A percentile compares a stretch with the other conserved stretches of the same genome.
These are phyloP conservation scores for Acanthurus tractus DNA, from an alignment of 2,797 vertebrate species.

Conservation along the genomic window DNA sequence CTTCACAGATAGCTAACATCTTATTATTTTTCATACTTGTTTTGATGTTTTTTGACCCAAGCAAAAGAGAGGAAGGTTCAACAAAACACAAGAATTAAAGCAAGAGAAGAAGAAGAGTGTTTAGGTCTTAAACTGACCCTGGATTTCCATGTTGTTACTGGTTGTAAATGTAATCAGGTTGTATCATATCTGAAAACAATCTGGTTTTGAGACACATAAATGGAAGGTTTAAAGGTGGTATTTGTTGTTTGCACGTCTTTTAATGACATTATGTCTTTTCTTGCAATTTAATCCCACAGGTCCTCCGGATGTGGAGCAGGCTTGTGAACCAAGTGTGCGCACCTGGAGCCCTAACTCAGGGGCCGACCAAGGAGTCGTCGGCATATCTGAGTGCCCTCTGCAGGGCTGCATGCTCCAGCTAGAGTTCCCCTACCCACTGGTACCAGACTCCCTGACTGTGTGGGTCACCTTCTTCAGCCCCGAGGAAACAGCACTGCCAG, in stretches of 20 bases:
- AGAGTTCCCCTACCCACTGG: constrained; percentile 90
- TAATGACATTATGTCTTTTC: constrained; percentile 26
- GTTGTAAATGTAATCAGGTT: too few relatives aligned
- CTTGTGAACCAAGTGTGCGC: constrained; percentile 95
- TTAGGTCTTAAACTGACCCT: too few relatives aligned
- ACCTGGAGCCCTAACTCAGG: constrained; percentile 97
- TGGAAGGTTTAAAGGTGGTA: not conserved
- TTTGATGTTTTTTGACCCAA: too few relatives aligned
- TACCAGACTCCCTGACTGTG: constrained; percentile 93
- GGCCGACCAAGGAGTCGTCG: constrained; percentile 85
- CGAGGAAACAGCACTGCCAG: constrained; percentile 92
- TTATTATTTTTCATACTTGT: too few relatives aligned
- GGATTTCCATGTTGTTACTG: too few relatives aligned
- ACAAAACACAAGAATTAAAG: too few relatives aligned
- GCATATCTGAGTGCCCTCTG: constrained; percentile 91
- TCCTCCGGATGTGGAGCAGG: constrained; percentile 97
- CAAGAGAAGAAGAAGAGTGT: too few relatives aligned
- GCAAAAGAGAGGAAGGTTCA: too few relatives aligned
- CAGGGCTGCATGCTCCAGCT: constrained; percentile 97
- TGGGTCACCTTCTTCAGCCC: constrained; percentile 97
- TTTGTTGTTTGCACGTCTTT: constrained; percentile 17
- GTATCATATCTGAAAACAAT: too few relatives aligned
- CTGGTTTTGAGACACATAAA: constrained; percentile 2
- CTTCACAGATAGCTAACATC: too few relatives aligned
- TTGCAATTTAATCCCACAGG: constrained; percentile 76